Conservation (phyloP, 2,888 invertebrate genomes). For the Drosophila prolongata region DNA sequence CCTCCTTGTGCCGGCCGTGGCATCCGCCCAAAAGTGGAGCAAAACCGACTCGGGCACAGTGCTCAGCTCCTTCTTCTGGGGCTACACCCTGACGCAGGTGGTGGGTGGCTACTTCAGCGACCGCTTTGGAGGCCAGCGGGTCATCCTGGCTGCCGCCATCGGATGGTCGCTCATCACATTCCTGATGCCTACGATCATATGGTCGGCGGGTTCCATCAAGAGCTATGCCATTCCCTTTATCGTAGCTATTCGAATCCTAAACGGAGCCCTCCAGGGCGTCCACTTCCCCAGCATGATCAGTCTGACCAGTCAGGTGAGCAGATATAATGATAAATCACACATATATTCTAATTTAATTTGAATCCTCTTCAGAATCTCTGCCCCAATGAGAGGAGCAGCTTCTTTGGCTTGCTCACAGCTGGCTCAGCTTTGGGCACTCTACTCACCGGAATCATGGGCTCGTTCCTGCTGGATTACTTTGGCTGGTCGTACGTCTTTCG, state of each 20-base stretch:
- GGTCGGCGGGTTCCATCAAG: slow-evolving; percentile 81
- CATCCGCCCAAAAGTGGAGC: slow-evolving; percentile 88
- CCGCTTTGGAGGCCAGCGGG: slow-evolving; percentile 88
- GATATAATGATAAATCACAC: too few relatives aligned
- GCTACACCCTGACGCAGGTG: slow-evolving; percentile 88
- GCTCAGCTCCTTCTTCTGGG: slow-evolving; percentile 90
- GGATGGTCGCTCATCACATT: slow-evolving; percentile 86
- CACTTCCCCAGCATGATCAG: slow-evolving; percentile 90
- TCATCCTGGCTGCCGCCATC: slow-evolving; percentile 87
- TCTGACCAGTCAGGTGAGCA: slow-evolving; percentile 86
- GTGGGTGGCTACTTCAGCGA: slow-evolving; percentile 87
- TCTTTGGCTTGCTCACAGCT: slow-evolving; percentile 88
- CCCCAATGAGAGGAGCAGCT: slow-evolving; percentile 88
- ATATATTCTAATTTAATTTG: not conserved
- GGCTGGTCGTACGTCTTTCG: slow-evolving; percentile 89
- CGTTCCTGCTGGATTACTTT: slow-evolving; percentile 87
- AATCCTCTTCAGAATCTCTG: slow-evolving; percentile 85
- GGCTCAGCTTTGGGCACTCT: slow-evolving; percentile 88
- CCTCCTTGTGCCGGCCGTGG: slow-evolving; percentile 87
- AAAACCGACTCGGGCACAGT: slow-evolving; percentile 89
- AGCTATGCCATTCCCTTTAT: slow-evolving; percentile 85
- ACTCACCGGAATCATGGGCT: slow-evolving; percentile 88
- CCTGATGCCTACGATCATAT: slow-evolving; percentile 86
- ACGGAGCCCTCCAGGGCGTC: slow-evolving; percentile 88
- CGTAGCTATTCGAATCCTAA: slow-evolving; percentile 86